Evolutionary conservation across 2,113 vertebrate species (phyloP), one percentile per base, ranked within the genome.

Genomic region (Microtus montanus): DNA sequence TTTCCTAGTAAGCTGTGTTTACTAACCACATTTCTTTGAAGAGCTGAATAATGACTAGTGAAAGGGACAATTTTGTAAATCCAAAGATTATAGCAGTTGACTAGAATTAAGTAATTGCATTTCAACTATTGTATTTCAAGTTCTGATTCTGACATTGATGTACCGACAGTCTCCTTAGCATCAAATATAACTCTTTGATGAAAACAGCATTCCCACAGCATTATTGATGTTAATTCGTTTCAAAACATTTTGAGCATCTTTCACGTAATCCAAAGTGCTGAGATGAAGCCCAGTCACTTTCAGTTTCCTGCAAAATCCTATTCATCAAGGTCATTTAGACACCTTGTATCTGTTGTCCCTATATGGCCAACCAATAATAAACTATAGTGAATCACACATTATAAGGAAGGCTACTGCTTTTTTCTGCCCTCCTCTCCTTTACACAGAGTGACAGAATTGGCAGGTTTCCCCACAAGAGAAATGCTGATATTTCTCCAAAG

Each of bases 1-100:
- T 52, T 87, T 79, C 5, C 24, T 89, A 9, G 22, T 73, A 82
- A 35, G 5, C 7, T 68, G 38, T 87, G 35, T 35, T 93, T 91
- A 86, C 64, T 87, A 82, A 64, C 30, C 44, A 5, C 85, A 38
- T 75, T 90, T 80, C 77, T 86, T 73, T 64, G 61, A 52, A 41
- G 28, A 71, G 82, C n/a, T 78, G 86, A 92, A 61, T 73, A 95
- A 88, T 6, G 85, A 86, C 30, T 82, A n/a, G 87, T 78, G 66
- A 74, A 83, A 89, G 35, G 26, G 63, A 7, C 58, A 52, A 75
- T 88, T 82, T 71, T 22, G 7, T 83, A 44, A 93, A 47, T 78
- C 44, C 10, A 11, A 77, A 75, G 58, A 44, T 41, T 24, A 4
- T 2, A 77, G 20, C 41, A 64, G 5, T 73, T 84, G 79, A 85